Conservation (phyloP, 2,113 vertebrate genomes). For the Cichladusa arquata region DNA sequence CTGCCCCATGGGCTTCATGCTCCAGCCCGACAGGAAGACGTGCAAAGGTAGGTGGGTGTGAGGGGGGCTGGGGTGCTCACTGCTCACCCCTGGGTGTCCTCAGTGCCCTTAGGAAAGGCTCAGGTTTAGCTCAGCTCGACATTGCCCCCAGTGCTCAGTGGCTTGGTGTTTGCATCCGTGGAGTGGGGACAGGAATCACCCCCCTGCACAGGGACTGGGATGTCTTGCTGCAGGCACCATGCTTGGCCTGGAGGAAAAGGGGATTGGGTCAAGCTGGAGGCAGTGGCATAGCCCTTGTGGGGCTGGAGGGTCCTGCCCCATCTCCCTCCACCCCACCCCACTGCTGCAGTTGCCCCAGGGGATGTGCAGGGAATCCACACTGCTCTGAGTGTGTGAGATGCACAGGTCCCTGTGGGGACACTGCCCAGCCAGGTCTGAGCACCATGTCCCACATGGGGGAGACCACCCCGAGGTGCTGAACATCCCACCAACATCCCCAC, state of each 20-base stretch:
- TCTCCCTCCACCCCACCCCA: not conserved
- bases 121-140: rapidly evolving
- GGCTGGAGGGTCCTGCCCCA: not conserved
- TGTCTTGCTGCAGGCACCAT: rapidly evolving
- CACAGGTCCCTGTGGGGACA: not conserved
- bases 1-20: slow-evolving; percentile 96
- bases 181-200: not conserved
- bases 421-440: not conserved
- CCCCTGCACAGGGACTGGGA: rapidly evolving
- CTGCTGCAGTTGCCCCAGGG: not conserved
- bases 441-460: rapidly evolving
- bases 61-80: rapidly evolving
- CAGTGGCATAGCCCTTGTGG: no score
- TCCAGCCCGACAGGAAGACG: slow-evolving; percentile 94
- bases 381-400: not conserved
- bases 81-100: not conserved
- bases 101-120: not conserved
- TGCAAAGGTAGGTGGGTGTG: slow-evolving; percentile 86
- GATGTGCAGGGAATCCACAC: not conserved
- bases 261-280: not conserved
- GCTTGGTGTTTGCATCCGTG: not conserved
- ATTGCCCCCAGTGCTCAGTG: rapidly evolving
- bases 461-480: rapidly evolving
- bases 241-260: not conserved
- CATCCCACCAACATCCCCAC: rapidly evolving